Conservation (phyloP, 2,797 vertebrate species). For the Anguilla obscura region DNA sequence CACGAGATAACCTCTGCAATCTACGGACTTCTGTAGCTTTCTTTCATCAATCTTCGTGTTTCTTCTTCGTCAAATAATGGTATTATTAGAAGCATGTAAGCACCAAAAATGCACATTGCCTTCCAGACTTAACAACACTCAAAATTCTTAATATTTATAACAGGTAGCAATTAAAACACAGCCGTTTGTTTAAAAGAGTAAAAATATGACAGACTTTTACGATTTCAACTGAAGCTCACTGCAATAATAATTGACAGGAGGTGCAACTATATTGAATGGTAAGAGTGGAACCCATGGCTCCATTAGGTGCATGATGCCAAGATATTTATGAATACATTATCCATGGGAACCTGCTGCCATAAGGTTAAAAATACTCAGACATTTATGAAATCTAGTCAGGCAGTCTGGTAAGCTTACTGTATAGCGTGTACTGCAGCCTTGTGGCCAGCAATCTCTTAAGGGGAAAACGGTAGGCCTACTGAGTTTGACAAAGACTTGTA, state of each 20-base stretch:
- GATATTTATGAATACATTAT: background rate
- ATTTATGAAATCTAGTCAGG: no score
- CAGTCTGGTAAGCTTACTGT: no score
- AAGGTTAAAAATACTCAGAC: background rate
- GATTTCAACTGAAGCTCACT: background rate
- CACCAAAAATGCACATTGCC: background rate
- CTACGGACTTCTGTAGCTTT: background rate
- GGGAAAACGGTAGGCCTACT: no score
- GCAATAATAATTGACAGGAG: background rate
- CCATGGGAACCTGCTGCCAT: background rate
- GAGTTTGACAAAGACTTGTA: no score
- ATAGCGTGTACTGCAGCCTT: no score
- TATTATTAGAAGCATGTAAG: background rate
- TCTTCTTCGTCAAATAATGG: background rate
- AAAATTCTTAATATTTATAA: constrained; percentile 8
- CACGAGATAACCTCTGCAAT: background rate
- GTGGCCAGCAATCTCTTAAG: no score
- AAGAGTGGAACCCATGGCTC: background rate
- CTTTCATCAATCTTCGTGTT: background rate
- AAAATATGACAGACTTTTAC: background rate
- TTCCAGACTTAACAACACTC: background rate
- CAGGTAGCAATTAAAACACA: background rate
- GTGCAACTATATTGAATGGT: background rate
- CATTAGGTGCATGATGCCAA: background rate
- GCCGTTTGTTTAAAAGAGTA: background rate